Evolutionary conservation across 2,113 vertebrate species (phyloP).

Genomic region (Taxidea taxus): DNA sequence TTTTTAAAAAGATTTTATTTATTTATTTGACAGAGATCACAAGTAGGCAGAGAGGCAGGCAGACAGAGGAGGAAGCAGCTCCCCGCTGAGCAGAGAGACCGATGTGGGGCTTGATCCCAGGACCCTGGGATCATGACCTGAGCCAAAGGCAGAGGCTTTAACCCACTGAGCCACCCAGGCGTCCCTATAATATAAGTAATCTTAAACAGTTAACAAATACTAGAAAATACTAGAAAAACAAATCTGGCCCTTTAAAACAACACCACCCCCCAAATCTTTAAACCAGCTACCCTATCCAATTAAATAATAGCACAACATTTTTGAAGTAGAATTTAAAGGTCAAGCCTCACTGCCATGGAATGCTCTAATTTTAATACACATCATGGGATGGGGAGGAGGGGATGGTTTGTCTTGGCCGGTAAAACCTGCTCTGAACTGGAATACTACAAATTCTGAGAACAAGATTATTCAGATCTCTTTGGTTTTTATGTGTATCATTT

Average conservation of each 20-base stretch:
- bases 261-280: neutral
- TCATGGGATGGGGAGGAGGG: neutral
- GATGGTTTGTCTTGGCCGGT: neutral
- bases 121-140: no score
- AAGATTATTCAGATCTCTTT: neutral
- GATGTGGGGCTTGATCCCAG: no score
- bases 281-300: neutral
- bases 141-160: no score
- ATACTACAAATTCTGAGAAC: neutral
- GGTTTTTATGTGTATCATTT: neutral
- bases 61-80: no score
- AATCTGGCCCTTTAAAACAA: neutral
- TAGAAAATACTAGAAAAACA: constrained; percentile 9
- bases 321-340: neutral
- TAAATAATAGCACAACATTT: neutral
- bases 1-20: no score
- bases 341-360: neutral
- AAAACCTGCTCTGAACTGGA: neutral
- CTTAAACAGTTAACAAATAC: neutral
- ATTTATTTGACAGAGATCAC: no score
- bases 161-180: no score
- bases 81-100: no score
- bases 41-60: no score
- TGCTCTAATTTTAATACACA: neutral
- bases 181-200: no score